phyloP scores from a whole-genome alignment of 2,113 vertebrate species.

The Cathartes aura region DNA sequence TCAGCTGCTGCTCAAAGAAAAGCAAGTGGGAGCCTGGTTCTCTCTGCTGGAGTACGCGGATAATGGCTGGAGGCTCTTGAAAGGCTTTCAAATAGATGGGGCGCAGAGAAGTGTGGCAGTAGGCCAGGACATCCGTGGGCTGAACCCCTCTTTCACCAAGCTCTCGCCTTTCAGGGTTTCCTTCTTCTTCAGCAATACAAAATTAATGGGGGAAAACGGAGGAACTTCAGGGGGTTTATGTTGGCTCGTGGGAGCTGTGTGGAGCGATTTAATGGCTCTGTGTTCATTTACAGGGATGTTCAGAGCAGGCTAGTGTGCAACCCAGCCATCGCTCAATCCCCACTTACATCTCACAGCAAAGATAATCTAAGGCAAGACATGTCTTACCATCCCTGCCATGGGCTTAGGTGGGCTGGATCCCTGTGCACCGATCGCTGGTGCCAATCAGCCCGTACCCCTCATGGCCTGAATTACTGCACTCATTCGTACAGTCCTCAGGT shows the following conservation, averaged over 20 bases:
- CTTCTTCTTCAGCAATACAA: background rate
- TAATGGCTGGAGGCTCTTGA: background rate
- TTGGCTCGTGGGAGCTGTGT: background rate
- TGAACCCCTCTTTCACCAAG: background rate
- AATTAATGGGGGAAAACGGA: background rate
- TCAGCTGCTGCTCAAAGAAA: background rate
- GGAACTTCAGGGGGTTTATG: background rate
- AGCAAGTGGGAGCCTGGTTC: background rate
- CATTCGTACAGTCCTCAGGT: background rate
- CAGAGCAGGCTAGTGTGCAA: background rate
- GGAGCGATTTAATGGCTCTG: background rate
- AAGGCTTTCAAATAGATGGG: background rate
- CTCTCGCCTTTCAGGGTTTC: background rate
- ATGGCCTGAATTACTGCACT: rapidly evolving
- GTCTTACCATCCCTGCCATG: background rate
- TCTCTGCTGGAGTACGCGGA: background rate
- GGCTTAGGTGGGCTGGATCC: background rate
- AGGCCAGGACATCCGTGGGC: background rate
- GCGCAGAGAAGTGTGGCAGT: background rate
- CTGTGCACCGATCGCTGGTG: rapidly evolving
- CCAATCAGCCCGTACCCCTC: rapidly evolving
- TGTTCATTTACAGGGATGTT: background rate
- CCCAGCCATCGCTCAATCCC: rapidly evolving
- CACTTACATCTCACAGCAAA: background rate
- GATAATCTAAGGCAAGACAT: background rate